A percentile compares a stretch with the other conserved stretches of the same genome.
Conservation (phyloP, 2,888 invertebrate species). For the Masnerella sp. region DNA sequence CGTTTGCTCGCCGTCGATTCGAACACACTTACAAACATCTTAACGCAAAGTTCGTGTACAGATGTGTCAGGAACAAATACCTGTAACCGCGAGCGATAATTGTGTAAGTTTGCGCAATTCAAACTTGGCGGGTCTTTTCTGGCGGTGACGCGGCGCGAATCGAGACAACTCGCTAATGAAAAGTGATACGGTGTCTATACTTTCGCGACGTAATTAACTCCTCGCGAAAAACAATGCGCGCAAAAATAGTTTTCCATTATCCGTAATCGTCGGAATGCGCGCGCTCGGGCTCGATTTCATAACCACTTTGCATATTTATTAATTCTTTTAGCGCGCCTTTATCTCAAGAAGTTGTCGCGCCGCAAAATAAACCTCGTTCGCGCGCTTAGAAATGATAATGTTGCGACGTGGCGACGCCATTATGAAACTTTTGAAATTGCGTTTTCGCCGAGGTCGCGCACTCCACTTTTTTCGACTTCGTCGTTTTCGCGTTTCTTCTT, state of each 20-base stretch:
- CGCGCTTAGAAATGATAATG: conserved; percentile 58
- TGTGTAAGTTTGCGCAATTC: conserved; percentile 59
- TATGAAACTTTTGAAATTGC: conserved; percentile 54
- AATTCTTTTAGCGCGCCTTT: conserved; percentile 59
- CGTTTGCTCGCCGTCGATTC: conserved; percentile 23
- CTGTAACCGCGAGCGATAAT: conserved; percentile 60
- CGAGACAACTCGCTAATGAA: conserved; percentile 43
- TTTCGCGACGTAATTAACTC: conserved; percentile 39
- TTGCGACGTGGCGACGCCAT: conserved; percentile 52
- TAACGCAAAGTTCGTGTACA: conserved; percentile 43
- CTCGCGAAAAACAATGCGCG: conserved; percentile 1
- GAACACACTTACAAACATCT: too few species aligned
- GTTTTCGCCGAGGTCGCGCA: too few species aligned
- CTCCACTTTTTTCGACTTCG: neutral
- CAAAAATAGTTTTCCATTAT: conserved; percentile 46
- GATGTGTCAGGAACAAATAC: conserved; percentile 56
- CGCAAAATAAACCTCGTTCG: conserved; percentile 58
- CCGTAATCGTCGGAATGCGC: conserved; percentile 50
- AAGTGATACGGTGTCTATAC: conserved; percentile 33
- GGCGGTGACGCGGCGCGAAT: conserved; percentile 18
- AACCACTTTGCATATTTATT: conserved; percentile 60
- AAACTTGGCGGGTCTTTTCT: conserved; percentile 56
- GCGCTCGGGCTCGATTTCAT: conserved; percentile 54
- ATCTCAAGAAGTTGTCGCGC: conserved; percentile 56
- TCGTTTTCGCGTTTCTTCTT: conserved; percentile 10